Percentiles rank a stretch among this genome's conserved stretches.
These are phyloP conservation scores for Diabrotica balteata DNA, from an alignment of 2,888 invertebrate genomes.

Conservation along the genomic window DNA sequence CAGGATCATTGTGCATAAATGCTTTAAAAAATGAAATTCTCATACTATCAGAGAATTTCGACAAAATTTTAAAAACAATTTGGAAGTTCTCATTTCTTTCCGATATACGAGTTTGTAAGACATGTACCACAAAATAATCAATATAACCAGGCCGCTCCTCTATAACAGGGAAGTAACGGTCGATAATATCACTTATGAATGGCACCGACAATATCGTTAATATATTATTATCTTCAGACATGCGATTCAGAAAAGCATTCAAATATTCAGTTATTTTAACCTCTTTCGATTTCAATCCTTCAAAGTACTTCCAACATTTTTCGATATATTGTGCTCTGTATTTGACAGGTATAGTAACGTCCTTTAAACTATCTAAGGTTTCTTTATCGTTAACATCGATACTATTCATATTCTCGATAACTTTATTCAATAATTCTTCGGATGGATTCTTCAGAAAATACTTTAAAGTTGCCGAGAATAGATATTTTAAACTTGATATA, in stretches of 20 bases:
- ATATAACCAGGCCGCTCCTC: not conserved
- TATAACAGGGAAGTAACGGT: constrained; percentile 11
- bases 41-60: not conserved
- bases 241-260: constrained; percentile 5
- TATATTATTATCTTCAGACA: constrained; percentile 11
- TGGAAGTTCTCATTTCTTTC: constrained; percentile 21
- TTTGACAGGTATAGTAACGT: constrained; percentile 32
- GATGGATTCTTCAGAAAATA: constrained; percentile 42
- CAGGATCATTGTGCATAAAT: not conserved
- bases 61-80: constrained; percentile 13
- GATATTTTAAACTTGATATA: constrained; percentile 37
- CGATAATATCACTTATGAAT: constrained; percentile 22
- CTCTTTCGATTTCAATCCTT: constrained; percentile 27
- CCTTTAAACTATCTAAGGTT: constrained; percentile 28
- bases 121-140: constrained; percentile 13
- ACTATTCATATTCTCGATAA: constrained; percentile 31
- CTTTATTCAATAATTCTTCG: constrained; percentile 29
- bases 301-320: constrained; percentile 37
- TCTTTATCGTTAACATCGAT: constrained; percentile 40
- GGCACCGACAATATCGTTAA: constrained; percentile 2
- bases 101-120: constrained; percentile 17
- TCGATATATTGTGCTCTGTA: constrained; percentile 31
- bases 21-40: not conserved
- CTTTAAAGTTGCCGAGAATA: constrained; percentile 38
- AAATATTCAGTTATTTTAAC: constrained; percentile 24